Conservation (phyloP, 2,113 vertebrate genomes). For the Fregata magnificens region DNA sequence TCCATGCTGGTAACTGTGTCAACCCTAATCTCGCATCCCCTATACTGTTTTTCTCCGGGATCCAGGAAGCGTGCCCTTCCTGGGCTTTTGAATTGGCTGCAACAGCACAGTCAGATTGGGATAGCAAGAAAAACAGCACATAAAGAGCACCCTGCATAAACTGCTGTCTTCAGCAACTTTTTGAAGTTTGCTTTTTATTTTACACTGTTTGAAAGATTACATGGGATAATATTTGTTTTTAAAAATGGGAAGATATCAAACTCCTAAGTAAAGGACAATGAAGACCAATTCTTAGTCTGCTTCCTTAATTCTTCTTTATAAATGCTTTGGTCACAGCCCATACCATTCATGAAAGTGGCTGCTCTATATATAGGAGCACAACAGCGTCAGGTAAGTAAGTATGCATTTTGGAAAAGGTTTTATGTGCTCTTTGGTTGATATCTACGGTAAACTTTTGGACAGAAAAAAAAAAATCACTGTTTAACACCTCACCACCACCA, state of each 20-base stretch:
- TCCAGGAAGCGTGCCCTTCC: background rate
- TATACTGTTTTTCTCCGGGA: background rate
- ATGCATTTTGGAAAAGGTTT: background rate
- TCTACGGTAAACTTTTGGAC: background rate
- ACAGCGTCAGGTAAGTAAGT: background rate
- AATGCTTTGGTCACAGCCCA: background rate
- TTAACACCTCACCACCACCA: too few relatives aligned
- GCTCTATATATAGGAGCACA: background rate
- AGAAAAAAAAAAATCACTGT: background rate
- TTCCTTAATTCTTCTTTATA: background rate
- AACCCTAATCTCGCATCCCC: background rate
- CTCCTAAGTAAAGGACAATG: background rate
- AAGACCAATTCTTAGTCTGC: background rate
- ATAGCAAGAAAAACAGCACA: background rate
- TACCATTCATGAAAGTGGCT: background rate
- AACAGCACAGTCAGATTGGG: background rate
- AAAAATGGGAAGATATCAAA: background rate
- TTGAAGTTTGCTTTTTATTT: background rate
- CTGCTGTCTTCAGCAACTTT: background rate
- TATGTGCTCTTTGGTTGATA: background rate
- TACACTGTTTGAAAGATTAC: background rate
- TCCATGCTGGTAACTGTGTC: background rate
- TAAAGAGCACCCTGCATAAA: background rate
- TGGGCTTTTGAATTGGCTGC: background rate
- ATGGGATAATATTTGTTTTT: background rate